Percentiles rank a stretch among this genome's conserved stretches.
These are phyloP conservation scores for Aphrophora alni DNA, from an alignment of 2,888 invertebrate genomes.

Conservation along the genomic window DNA sequence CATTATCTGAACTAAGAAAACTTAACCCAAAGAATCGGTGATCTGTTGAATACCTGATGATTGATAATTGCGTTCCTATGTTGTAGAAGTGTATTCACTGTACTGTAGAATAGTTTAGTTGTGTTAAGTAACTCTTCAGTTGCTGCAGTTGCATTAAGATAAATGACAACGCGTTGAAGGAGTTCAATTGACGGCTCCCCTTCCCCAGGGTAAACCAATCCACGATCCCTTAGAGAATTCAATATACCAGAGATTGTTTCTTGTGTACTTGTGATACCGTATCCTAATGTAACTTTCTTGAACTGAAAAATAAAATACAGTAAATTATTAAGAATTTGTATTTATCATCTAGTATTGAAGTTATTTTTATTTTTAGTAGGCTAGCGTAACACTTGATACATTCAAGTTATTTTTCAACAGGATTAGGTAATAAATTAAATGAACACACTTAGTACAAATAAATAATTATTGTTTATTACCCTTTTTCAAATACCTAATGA, in stretches of 20 bases:
- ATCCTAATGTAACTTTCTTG: slow-evolving; percentile 65
- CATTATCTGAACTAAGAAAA: no score
- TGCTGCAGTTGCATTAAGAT: slow-evolving; percentile 59
- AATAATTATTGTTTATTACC: no score
- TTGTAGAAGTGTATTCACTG: slow-evolving; percentile 70
- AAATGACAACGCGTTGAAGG: slow-evolving; percentile 65
- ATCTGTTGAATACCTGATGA: slow-evolving; percentile 71
- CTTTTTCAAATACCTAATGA: no score
- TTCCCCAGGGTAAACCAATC: slow-evolving; percentile 67
- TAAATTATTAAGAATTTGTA: not conserved
- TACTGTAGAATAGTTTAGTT: slow-evolving; percentile 64
- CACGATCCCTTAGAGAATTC: slow-evolving; percentile 61
- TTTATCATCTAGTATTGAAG: not conserved
- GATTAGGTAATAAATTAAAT: no score
- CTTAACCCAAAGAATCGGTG: no score
- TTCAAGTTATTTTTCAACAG: no score
- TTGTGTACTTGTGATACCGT: slow-evolving; percentile 66
- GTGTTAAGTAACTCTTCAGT: slow-evolving; percentile 61
- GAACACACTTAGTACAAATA: no score
- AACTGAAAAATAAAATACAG: slow-evolving; percentile 60
- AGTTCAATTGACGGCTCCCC: slow-evolving; percentile 68
- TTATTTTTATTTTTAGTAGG: not conserved
- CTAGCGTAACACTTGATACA: no score
- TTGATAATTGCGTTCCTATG: slow-evolving; percentile 72
- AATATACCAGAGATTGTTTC: slow-evolving; percentile 64